Conservation (phyloP, 2,113 vertebrate genomes). For the Paramisgurnus dabryanus region DNA sequence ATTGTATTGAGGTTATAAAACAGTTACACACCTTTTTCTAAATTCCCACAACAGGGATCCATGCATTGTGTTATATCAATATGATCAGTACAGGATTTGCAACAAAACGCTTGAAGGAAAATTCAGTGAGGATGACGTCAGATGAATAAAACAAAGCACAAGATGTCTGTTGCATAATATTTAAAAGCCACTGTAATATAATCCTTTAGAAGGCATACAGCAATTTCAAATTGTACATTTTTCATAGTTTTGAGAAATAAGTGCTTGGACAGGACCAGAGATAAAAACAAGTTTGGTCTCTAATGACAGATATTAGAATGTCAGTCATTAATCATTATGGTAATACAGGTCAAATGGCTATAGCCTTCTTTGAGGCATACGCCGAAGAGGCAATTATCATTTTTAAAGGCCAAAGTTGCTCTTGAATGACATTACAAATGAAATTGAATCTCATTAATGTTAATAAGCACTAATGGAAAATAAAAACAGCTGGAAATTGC, state of each 20-base stretch:
- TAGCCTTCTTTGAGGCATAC: conserved; percentile 38
- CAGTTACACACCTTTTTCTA: too few species aligned
- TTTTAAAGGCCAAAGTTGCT: conserved; percentile 49
- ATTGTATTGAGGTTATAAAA: too few species aligned
- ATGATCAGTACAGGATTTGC: too few species aligned
- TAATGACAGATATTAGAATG: conserved; percentile 48
- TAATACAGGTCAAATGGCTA: conserved; percentile 43
- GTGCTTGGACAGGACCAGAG: background rate
- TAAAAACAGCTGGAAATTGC: conserved; percentile 47
- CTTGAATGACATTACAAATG: conserved; percentile 46
- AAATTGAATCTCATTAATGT: conserved; percentile 46
- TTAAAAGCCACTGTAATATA: too few species aligned
- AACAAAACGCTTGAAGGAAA: too few species aligned
- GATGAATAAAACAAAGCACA: background rate
- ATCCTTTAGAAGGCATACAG: background rate
- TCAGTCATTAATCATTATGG: conserved; percentile 48
- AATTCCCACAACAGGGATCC: too few species aligned
- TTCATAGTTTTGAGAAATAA: background rate
- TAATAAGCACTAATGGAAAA: conserved; percentile 50
- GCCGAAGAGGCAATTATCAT: conserved; percentile 39
- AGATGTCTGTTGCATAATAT: background rate
- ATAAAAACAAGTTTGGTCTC: conserved; percentile 42
- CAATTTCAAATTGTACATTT: background rate
- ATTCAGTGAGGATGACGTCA: too few species aligned
- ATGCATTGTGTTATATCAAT: too few species aligned